Evolutionary conservation across 2,113 vertebrate species (phyloP).

Genomic region (Ictalurus punctatus): DNA sequence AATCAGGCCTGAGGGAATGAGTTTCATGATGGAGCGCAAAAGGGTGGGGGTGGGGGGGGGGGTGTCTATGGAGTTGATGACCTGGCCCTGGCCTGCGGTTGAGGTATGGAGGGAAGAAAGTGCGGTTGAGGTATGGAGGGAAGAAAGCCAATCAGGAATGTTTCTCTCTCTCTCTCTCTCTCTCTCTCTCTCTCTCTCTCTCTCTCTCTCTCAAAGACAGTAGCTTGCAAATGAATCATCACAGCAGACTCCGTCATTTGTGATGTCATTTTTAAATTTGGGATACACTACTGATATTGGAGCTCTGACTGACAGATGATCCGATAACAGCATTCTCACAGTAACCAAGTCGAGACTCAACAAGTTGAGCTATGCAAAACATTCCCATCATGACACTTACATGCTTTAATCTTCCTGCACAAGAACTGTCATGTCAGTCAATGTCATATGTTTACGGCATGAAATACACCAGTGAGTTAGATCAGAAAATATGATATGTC

Average conservation of each 20-base stretch:
- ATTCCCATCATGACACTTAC: background rate
- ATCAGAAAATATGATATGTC: background rate
- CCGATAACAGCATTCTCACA: background rate
- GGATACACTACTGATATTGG: background rate
- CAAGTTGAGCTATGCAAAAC: background rate
- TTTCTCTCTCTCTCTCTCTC: background rate
- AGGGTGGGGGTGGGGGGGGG: background rate
- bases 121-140: slow-evolving; percentile 1
- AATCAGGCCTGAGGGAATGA: slow-evolving; percentile 41
- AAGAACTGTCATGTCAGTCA: background rate
- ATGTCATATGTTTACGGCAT: background rate
- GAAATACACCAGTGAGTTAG: background rate
- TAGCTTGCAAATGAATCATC: background rate
- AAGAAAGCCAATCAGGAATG: slow-evolving; percentile 14
- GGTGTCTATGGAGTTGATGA: background rate
- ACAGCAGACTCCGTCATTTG: background rate
- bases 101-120: background rate
- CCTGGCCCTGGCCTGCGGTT: slow-evolving; percentile 16
- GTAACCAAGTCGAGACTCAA: background rate
- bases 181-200: background rate
- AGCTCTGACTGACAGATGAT: background rate
- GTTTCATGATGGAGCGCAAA: slow-evolving; percentile 39
- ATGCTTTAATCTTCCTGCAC: background rate
- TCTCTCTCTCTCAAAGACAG: background rate
- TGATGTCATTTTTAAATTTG: background rate